phyloP scores from a whole-genome alignment of 2,113 vertebrate species.

The Guaruba guarouba region DNA sequence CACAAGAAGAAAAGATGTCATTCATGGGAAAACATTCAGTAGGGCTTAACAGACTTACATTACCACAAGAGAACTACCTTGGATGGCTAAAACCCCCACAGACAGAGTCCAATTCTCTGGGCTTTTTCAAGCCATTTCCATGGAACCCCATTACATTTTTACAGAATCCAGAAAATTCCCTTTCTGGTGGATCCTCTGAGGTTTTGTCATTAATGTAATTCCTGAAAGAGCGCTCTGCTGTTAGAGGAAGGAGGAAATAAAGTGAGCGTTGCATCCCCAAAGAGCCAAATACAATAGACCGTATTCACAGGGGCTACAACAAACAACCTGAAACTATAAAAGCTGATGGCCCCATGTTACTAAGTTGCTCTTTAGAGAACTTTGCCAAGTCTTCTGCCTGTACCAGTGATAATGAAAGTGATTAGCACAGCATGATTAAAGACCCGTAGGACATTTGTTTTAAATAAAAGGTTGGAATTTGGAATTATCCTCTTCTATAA shows the following conservation, averaged over 20 bases:
- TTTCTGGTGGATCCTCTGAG: background rate
- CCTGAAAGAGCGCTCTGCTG: background rate
- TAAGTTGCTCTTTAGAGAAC: constrained; percentile 20
- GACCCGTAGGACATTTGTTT: background rate
- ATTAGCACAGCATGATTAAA: constrained; percentile 22
- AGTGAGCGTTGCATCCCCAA: background rate
- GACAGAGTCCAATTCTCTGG: background rate
- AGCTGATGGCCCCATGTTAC: background rate
- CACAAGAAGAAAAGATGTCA: background rate
- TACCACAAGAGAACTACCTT: background rate
- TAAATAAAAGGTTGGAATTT: constrained; percentile 5
- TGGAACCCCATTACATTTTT: background rate
- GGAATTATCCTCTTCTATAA: background rate
- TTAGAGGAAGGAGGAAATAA: background rate
- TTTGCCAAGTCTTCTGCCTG: background rate
- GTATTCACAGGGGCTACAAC: background rate
- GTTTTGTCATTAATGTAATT: background rate
- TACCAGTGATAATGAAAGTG: background rate
- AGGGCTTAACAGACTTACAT: background rate
- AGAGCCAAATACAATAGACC: background rate
- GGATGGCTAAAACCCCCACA: background rate
- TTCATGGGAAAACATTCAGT: background rate
- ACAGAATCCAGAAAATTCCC: background rate
- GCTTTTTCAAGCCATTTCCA: background rate
- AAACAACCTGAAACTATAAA: background rate